Percentiles rank a stretch among this genome's conserved stretches.
Evolutionary conservation across 2,888 invertebrate species (phyloP).

Genomic region (Elgonia sp.): DNA sequence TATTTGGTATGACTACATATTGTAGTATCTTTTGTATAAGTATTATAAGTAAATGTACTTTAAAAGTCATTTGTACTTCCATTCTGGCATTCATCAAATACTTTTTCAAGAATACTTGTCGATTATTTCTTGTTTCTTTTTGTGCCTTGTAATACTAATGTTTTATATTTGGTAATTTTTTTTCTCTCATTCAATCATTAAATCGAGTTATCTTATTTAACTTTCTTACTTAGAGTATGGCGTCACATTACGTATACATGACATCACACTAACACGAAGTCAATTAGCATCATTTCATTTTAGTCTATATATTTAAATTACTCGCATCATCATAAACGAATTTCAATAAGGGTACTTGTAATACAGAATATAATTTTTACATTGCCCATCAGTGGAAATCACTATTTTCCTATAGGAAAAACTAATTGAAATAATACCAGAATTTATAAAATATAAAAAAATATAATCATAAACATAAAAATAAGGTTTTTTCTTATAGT

Average conservation of each 20-base stretch:
- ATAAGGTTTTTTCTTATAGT: too few species aligned
- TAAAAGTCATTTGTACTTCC: conserved; percentile 58
- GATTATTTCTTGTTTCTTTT: neutral
- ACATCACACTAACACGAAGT: conserved; percentile 24
- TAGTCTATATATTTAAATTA: neutral
- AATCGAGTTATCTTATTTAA: conserved; percentile 16
- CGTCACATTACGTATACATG: conserved; percentile 10
- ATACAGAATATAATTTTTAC: neutral
- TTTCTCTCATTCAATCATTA: conserved; percentile 35
- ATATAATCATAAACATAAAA: too few species aligned
- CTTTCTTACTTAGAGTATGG: conserved; percentile 23
- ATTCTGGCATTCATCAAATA: conserved; percentile 46
- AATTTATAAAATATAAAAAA: too few species aligned
- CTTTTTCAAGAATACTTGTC: conserved; percentile 26
- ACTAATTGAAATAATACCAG: too few species aligned
- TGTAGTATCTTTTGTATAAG: neutral
- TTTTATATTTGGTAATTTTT: conserved; percentile 51
- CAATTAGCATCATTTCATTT: neutral
- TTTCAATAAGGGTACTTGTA: conserved; percentile 2
- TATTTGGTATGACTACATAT: conserved; percentile 39
- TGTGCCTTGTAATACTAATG: conserved; percentile 27
- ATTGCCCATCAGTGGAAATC: neutral
- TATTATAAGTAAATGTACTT: conserved; percentile 1
- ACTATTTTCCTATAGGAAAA: neutral
- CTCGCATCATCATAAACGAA: neutral